Conservation (phyloP, 53 echinoderm and acorn worm genomes). For the Actinopyga echinites region DNA sequence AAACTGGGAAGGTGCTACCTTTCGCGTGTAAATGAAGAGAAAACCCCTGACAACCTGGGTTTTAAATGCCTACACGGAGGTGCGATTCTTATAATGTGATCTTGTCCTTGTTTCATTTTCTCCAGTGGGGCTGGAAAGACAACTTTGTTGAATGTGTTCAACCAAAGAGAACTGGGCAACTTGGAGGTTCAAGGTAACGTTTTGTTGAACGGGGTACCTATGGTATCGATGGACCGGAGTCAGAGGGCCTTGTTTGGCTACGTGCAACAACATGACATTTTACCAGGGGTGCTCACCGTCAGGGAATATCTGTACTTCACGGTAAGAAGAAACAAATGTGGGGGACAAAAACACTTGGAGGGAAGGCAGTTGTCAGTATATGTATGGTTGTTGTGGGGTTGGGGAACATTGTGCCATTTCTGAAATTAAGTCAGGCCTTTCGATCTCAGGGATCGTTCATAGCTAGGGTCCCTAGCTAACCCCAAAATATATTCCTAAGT, state of each 20-base stretch:
- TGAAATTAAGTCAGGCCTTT: too few relatives aligned
- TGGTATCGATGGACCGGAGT: slow-evolving; percentile 22
- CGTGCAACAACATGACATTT: slow-evolving; percentile 66
- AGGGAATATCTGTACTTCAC: slow-evolving; percentile 63
- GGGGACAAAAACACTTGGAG: too few relatives aligned
- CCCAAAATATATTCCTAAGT: too few relatives aligned
- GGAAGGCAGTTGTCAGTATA: too few relatives aligned
- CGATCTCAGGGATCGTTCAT: too few relatives aligned
- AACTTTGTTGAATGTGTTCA: slow-evolving; percentile 71
- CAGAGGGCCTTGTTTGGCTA: slow-evolving; percentile 58
- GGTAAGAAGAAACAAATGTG: slow-evolving; percentile 29
- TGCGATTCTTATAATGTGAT: neutral
- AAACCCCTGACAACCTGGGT: too few relatives aligned
- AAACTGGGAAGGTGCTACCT: too few relatives aligned
- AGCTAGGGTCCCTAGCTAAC: too few relatives aligned
- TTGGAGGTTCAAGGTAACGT: slow-evolving; percentile 69
- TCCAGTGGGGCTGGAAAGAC: slow-evolving; percentile 75
- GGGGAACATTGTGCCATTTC: too few relatives aligned
- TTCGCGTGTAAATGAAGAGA: too few relatives aligned
- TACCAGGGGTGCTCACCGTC: slow-evolving; percentile 64
- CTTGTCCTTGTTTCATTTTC: neutral
- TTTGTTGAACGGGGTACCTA: slow-evolving; percentile 56
- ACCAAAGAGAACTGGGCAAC: slow-evolving; percentile 49
- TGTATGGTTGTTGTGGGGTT: too few relatives aligned
- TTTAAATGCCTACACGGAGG: too few relatives aligned